Base-by-base conservation (phyloP, 2,113 vertebrate species). In the Grammomys dolichurus region DNA sequence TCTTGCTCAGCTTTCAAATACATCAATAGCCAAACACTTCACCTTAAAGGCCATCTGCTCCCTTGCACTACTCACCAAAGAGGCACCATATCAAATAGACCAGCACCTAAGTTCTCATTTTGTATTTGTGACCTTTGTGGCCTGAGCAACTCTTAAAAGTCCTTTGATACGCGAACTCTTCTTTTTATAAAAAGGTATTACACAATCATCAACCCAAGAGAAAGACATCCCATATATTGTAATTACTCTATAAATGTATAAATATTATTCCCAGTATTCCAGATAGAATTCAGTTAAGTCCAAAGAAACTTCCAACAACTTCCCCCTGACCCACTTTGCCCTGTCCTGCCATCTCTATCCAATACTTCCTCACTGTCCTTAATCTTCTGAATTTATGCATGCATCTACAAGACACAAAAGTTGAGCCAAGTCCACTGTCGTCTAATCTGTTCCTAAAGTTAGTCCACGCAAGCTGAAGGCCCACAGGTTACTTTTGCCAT, bases 351-450 rank as follows among this genome's bases (percentile, higher is more conserved):
- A 19, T 70, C 3, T 95, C 60, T 93, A 4, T 36, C 16, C 31
- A 84, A 63, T 43, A 84, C 19, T 87, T 56, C 70, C 69, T 69
- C n/a, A 51, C 43, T 93, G 20, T 2, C 33, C 22, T 90, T 51
- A 90, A 33, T 26, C 31, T 84, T 91, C 69, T 91, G 56, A 88
- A 85, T 76, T 95, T 95, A 75, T 36, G 9, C 43, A 80, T 67
- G 17, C 7, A 58, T 80, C 22, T 72, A 26, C 7, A 96, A 60
- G 43, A 85, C 2, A 11, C 13, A 60, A 78, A n/a, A 90, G 28
- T 75, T 90, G 48, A 89, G 10, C 22, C 28, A 78, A 54, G 11
- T 43, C 88, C 46, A 33, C 43, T 48, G 14, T 19, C 72, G 19
- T 48, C 60, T 89, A 46, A 89, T 54, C 67, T 70, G 7, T 43